Evolutionary conservation across 2,797 vertebrate genomes (phyloP).

Genomic region (Sandelia bainsii): DNA sequence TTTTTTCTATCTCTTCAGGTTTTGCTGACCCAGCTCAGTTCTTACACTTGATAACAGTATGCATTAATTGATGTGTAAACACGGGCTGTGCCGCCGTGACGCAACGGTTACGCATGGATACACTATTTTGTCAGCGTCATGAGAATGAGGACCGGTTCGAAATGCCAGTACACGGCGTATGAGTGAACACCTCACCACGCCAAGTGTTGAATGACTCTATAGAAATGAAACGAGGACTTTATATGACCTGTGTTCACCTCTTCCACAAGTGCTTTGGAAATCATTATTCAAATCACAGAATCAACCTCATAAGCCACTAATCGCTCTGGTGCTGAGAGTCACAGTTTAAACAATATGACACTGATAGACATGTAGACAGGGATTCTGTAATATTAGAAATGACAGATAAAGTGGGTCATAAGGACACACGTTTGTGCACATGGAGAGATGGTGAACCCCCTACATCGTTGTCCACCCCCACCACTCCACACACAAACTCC

Average conservation of each 20-base stretch:
- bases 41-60: conserved; percentile 28
- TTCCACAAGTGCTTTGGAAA: conserved; percentile 2
- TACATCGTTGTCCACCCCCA: conserved; percentile 33
- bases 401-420: conserved; percentile 2
- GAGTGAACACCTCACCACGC: background rate
- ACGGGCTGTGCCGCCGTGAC: conserved; percentile 22
- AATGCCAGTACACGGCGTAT: background rate
- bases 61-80: conserved; percentile 73
- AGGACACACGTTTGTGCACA: conserved; percentile 9
- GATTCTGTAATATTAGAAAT: conserved; percentile 6
- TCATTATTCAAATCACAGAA: conserved; percentile 26
- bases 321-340: background rate
- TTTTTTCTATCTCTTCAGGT: conserved; percentile 2
- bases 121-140: background rate
- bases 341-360: background rate
- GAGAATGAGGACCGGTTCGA: conserved; percentile 3
- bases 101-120: conserved; percentile 27
- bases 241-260: background rate
- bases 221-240: background rate
- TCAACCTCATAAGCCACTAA: background rate
- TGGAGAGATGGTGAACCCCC: conserved; percentile 22
- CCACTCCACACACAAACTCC: conserved; percentile 13
- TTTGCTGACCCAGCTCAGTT: conserved; percentile 57
- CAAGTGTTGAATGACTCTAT: background rate
- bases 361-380: background rate